Conservation (phyloP, 2,797 vertebrate species). For the Cebuella pygmaea region DNA sequence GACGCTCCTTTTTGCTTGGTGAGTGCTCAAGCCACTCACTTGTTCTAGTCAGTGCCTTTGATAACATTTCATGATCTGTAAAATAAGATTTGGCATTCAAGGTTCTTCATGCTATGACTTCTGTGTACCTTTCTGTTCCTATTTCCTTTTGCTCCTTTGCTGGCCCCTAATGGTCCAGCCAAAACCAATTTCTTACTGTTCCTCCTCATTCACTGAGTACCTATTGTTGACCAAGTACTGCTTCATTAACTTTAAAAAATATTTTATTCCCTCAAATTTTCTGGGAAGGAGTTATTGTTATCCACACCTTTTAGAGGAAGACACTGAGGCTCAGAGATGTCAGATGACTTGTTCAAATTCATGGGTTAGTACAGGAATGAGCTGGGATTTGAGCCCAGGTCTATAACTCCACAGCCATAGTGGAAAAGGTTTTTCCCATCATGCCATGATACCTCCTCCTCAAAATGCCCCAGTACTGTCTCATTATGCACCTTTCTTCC, state of each 20-base stretch:
- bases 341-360: not conserved
- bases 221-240: not conserved
- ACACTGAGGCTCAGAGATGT: not conserved
- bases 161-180: not conserved
- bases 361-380: not conserved
- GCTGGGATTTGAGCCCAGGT: not conserved
- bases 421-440: not conserved
- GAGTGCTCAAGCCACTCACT: conserved; percentile 11
- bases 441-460: not conserved
- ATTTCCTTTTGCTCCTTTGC: not conserved
- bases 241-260: conserved; percentile 43
- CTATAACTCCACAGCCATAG: not conserved
- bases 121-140: not conserved
- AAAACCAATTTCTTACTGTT: not conserved
- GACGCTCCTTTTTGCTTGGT: conserved; percentile 23
- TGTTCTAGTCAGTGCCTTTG: conserved; percentile 5
- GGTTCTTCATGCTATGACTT: not conserved
- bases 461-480: not conserved
- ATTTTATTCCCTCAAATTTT: not conserved
- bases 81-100: conserved; percentile 48
- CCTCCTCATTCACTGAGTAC: not conserved
- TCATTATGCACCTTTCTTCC: not conserved
- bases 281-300: not conserved
- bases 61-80: conserved; percentile 51
- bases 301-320: not conserved